Evolutionary conservation across 2,797 vertebrate genomes (phyloP), one percentile per base, ranked within the genome.

Genomic region (Syngnathus acus): DNA sequence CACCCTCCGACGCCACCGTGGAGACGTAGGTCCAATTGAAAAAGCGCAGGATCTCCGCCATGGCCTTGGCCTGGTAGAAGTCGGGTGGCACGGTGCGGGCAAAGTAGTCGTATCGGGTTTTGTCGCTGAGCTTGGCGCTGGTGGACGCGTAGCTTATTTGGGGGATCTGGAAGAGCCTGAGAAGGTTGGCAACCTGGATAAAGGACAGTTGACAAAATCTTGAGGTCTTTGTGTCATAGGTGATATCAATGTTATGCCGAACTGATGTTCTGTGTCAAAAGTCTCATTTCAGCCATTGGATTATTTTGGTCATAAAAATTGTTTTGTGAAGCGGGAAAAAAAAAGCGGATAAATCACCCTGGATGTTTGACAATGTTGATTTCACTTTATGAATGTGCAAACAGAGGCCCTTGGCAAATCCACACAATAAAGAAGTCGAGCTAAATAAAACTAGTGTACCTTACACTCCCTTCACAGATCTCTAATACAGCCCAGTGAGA

Each of bases 21-120:
- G 96, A 98, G 66, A 99, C 97, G 0, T 99, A 99, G 0, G 97
- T 99, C 97, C 97, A 99, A 87, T 99, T 99, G 83, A 99, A 99
- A 81, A 91, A 93, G 1, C 95, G 86, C 50, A 99, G 68, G 80
- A 99, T 99, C 84, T 99, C 97, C 0, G 97, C 97, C 97, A 99
- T 99, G 66, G 97, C 97, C 81, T 99, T 98, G 0, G 97, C 97
- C 79, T 99, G 97, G 82, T 98, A 99, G 87, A 98, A 99, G 84
- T 99, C 97, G 0, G 97, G 97, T 0, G 97, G 97, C 72, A 99
- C 97, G 0, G 97, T 99, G 70, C 97, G 92, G 1, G 97, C 97
- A 0, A 99, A 99, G 76, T 98, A 99, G 79, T 99, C 97, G 0
- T 98, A 99, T 69, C 97, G 94, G 0, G 94, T 94, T 82, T 99